phyloP scores from a whole-genome alignment of 2,797 vertebrate species.

The Thamnophis elegans region DNA sequence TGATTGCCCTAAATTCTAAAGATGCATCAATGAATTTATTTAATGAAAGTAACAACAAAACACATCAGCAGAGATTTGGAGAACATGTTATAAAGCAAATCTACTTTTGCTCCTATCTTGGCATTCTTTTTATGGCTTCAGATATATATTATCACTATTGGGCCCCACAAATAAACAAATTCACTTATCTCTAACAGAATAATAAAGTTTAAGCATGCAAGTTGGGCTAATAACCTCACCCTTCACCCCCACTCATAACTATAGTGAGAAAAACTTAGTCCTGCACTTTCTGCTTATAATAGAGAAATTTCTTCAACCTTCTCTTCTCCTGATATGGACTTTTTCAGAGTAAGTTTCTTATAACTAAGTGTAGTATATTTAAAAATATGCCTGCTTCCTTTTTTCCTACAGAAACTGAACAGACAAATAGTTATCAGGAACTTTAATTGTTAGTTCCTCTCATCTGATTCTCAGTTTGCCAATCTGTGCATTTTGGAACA shows the following conservation, averaged over 20 bases:
- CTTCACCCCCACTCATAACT: not conserved
- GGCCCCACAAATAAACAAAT: not conserved
- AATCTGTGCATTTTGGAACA: not conserved
- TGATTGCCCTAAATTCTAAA: not conserved
- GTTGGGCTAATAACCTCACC: not conserved
- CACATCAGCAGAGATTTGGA: not conserved
- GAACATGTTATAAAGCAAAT: not conserved
- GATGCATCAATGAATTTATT: not conserved
- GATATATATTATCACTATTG: not conserved
- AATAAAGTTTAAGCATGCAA: not conserved
- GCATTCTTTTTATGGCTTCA: not conserved
- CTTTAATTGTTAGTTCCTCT: not conserved
- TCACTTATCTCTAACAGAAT: not conserved
- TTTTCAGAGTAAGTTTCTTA: not conserved
- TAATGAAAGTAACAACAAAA: not conserved
- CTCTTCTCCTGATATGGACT: not conserved
- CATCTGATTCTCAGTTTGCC: not conserved
- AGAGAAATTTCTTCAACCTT: not conserved
- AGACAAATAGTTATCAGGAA: not conserved
- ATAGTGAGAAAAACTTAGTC: not conserved
- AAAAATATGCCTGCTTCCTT: not conserved
- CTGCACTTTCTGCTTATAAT: not conserved
- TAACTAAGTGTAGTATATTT: not conserved
- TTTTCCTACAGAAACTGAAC: not conserved
- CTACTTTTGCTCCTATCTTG: not conserved